Base-by-base conservation (phyloP, 1,140 invertebrate species). In the Tachypleus tridentatus region DNA sequence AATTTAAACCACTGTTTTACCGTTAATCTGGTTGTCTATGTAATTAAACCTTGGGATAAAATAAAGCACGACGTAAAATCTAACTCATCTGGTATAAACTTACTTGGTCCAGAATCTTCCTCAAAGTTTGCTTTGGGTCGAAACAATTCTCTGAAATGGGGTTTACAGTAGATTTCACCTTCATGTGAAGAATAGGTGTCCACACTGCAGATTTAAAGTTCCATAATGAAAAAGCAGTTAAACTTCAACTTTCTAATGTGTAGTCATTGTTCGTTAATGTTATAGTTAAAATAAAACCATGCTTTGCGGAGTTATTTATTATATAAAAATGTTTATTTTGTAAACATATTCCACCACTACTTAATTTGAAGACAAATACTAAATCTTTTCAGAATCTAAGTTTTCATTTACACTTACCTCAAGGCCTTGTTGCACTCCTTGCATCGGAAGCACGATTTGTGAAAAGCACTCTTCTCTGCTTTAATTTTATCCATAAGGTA, bases 401-500 rank as follows among this genome's bases (percentile, higher is more conserved):
- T 29, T 29, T 29, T n/a, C 49, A 61, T 47, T 29, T 54, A 8
- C 7, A 71, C 83, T 83, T 75, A 91, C 88, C 84, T 93, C 62
- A 95, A 81, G 72, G 87, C 87, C 77, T 92, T 94, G 72, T 86
- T 86, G 76, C 93, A 96, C 75, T 93, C 87, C 57, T 84, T 82
- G 73, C 92, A 96, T 70, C 89, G 81, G 81, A 95, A 93, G 78
- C 92, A 96, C 74, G 88, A 87, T 76, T 91, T 93, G 76, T 96
- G 93, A 85, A 89, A 96, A 60, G 88, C 81, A 49, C 83, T 77
- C 71, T 85, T 86, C 76, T 92, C 91, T 3, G 89, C 89, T 77
- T 92, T 93, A 64, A 93, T 85, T 73, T 91, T 85, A 77, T 96
- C 92, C 91, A 95, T 94, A 78, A 91, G 90, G 77, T 93, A 96